Conservation (phyloP, 2,113 vertebrate species). For the Aegotheles bennettii region DNA sequence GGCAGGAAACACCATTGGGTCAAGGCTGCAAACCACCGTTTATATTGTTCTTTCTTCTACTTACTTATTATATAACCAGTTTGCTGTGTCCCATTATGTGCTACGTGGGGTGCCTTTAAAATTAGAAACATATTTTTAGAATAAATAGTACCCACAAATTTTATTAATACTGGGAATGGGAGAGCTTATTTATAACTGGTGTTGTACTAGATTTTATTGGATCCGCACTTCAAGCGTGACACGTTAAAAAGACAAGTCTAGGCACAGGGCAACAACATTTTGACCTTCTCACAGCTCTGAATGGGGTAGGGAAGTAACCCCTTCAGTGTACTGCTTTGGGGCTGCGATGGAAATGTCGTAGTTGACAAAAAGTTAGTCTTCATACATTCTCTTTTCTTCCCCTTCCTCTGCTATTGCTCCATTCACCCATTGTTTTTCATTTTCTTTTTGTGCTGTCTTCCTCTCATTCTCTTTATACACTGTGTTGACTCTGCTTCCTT, state of each 20-base stretch:
- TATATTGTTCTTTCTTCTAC: conserved; percentile 47
- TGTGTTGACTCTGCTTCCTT: not conserved
- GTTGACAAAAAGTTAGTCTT: not conserved
- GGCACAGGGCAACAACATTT: not conserved
- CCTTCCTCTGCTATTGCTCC: not conserved
- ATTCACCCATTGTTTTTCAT: not conserved
- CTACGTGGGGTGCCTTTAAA: not conserved
- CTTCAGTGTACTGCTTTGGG: not conserved
- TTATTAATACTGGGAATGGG: conserved; percentile 2
- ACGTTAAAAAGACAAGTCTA: not conserved
- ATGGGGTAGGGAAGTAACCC: not conserved
- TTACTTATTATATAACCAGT: conserved; percentile 37
- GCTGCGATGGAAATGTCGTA: not conserved
- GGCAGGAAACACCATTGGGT: conserved; percentile 52
- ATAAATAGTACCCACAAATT: not conserved
- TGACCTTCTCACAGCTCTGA: not conserved
- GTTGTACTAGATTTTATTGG: not conserved
- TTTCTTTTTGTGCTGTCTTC: not conserved
- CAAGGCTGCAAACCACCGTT: conserved; percentile 52
- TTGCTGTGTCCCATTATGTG: not conserved
- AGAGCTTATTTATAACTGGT: not conserved
- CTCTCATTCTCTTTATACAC: not conserved
- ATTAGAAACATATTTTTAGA: not conserved
- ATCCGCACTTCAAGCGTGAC: not conserved
- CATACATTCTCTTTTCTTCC: not conserved